Conservation (phyloP, 2,797 vertebrate genomes). For the Enteromius afrohamiltoni region DNA sequence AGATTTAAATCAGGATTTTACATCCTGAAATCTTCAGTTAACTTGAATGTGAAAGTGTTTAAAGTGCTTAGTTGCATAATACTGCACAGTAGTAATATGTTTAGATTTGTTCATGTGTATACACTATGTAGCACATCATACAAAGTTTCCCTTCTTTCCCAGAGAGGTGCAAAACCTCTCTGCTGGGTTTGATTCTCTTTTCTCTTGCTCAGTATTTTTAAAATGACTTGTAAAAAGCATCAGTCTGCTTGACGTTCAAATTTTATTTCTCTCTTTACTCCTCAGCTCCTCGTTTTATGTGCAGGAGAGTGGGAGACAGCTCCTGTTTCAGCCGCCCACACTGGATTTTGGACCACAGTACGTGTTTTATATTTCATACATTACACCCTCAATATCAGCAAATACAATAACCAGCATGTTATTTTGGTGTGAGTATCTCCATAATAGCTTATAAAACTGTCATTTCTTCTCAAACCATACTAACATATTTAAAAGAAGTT, state of each 20-base stretch:
- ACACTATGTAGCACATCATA: not conserved
- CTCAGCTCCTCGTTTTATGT: slow-evolving; percentile 86
- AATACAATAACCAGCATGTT: not conserved
- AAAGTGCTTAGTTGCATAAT: not conserved
- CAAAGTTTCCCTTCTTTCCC: not conserved
- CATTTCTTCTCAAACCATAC: not conserved
- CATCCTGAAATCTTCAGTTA: not conserved
- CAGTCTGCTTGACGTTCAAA: not conserved
- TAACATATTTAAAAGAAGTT: not conserved
- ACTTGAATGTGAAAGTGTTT: not conserved
- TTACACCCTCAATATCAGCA: slow-evolving; percentile 2
- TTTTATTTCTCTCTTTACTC: not conserved
- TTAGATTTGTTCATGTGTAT: slow-evolving; percentile 2
- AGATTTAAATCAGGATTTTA: not conserved
- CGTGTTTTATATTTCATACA: slow-evolving; percentile 65
- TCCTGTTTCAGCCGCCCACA: slow-evolving; percentile 90
- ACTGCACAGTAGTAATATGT: not conserved
- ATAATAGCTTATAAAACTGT: not conserved
- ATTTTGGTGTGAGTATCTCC: not conserved
- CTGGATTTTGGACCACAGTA: slow-evolving; percentile 95
- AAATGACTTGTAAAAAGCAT: not conserved
- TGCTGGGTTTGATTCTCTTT: not conserved
- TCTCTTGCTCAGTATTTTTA: not conserved
- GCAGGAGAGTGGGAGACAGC: slow-evolving; percentile 81
- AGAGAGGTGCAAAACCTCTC: not conserved